Evolutionary conservation across 1,140 invertebrate species (phyloP).

Genomic region (Ctenoplectra terminalis): DNA sequence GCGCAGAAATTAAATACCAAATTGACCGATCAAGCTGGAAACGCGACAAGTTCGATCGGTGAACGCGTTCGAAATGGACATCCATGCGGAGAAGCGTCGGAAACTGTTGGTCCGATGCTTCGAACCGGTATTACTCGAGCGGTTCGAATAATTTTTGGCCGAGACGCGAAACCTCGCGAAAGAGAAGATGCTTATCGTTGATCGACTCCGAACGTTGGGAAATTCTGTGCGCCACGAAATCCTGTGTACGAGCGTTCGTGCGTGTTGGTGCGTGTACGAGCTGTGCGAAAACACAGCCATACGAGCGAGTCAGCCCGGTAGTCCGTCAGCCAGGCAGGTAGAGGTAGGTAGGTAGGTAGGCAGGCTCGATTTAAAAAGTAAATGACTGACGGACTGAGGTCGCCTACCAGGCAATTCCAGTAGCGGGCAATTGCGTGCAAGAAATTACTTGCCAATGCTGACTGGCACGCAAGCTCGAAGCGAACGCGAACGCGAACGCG

Average conservation of each 20-base stretch:
- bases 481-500: slow-evolving; percentile 57
- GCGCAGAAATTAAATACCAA: no score
- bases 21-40: no score
- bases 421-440: slow-evolving; percentile 82
- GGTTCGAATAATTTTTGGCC: slow-evolving; percentile 29
- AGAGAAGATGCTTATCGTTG: slow-evolving; percentile 41
- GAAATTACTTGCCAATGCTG: slow-evolving; percentile 80
- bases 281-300: slow-evolving; percentile 43
- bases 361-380: slow-evolving; percentile 77
- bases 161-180: slow-evolving; percentile 4
- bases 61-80: background rate
- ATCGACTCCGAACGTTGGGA: slow-evolving; percentile 49
- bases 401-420: slow-evolving; percentile 80
- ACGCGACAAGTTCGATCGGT: no score
- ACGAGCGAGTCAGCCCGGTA: slow-evolving; percentile 29
- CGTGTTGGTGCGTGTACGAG: background rate
- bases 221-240: slow-evolving; percentile 54
- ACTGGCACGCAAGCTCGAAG: slow-evolving; percentile 76
- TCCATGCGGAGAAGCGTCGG: background rate
- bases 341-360: slow-evolving; percentile 68
- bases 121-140: slow-evolving; percentile 16
- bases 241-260: background rate
- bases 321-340: slow-evolving; percentile 53
- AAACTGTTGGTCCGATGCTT: background rate
- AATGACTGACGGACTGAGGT: slow-evolving; percentile 79